A percentile compares a stretch with the other conserved stretches of the same genome.
These are phyloP conservation scores for Drosophila grimshawi DNA, from an alignment of 1,140 invertebrate genomes.

Conservation along the genomic window DNA sequence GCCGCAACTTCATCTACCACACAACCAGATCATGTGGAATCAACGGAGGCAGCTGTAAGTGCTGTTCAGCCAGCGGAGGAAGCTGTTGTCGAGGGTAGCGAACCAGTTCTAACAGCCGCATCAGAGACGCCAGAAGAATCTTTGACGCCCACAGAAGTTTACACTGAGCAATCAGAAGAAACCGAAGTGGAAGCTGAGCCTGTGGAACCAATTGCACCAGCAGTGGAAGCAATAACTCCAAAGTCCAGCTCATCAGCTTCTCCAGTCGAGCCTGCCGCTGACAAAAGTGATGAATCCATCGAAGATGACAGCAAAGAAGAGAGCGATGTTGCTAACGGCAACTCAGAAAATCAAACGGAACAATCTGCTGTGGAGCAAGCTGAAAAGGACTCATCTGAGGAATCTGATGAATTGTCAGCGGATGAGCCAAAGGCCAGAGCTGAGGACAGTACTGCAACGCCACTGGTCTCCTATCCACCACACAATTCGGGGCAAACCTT, in stretches of 20 bases:
- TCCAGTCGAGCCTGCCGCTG: neutral
- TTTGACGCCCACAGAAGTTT: constrained; percentile 23
- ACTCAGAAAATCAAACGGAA: constrained; percentile 26
- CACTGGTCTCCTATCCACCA: constrained; percentile 70
- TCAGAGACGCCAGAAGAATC: constrained; percentile 18
- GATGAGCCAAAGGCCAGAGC: constrained; percentile 50
- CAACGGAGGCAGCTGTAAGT: constrained; percentile 13
- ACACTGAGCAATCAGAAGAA: constrained; percentile 2
- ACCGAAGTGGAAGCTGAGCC: constrained; percentile 5
- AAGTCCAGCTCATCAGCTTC: constrained; percentile 11
- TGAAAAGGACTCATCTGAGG: constrained; percentile 38
- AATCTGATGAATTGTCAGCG: constrained; percentile 23
- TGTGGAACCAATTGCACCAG: neutral
- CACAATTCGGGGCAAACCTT: constrained; percentile 69
- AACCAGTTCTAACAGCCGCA: neutral
- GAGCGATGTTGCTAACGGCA: neutral
- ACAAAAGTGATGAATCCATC: neutral
- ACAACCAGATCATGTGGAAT: constrained; percentile 3
- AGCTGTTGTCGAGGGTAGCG: neutral
- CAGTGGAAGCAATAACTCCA: neutral
- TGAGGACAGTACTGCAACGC: constrained; percentile 69
- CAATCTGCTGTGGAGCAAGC: constrained; percentile 7
- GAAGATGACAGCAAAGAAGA: constrained; percentile 34
- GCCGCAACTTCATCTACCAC: neutral
- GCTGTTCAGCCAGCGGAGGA: constrained; percentile 10